Evolutionary conservation across 2,888 invertebrate genomes (phyloP).

Genomic region (Leptarthrus brevirostris): DNA sequence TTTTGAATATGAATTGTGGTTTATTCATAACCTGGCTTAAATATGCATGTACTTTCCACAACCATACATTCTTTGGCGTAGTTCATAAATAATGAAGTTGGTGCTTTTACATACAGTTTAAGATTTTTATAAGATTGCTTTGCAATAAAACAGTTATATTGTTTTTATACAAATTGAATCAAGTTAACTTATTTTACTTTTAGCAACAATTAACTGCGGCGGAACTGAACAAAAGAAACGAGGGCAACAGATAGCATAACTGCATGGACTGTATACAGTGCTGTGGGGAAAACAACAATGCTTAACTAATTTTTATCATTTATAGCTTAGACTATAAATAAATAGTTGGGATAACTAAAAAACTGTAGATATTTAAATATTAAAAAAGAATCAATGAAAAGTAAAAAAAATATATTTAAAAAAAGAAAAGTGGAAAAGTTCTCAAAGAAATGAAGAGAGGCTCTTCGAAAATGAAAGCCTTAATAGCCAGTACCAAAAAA

Average conservation of each 20-base stretch:
- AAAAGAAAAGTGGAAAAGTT: not conserved
- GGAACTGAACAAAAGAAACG: constrained; percentile 65
- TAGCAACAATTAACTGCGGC: constrained; percentile 65
- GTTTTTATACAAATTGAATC: not conserved
- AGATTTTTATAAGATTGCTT: too few relatives aligned
- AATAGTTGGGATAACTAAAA: constrained; percentile 22
- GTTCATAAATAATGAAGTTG: too few relatives aligned
- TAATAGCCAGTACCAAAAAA: not conserved
- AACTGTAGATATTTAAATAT: constrained; percentile 34
- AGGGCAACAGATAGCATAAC: constrained; percentile 76
- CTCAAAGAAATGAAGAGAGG: not conserved
- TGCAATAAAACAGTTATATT: too few relatives aligned
- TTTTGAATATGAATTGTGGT: too few relatives aligned
- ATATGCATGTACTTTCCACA: too few relatives aligned
- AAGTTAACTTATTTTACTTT: not conserved
- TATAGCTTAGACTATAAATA: constrained; percentile 20
- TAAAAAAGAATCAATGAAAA: not conserved
- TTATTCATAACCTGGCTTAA: too few relatives aligned
- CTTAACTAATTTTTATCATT: constrained; percentile 56
- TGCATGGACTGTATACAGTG: constrained; percentile 79
- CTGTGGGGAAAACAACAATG: constrained; percentile 71
- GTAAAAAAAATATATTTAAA: not conserved
- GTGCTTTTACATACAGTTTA: too few relatives aligned
- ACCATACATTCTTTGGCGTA: too few relatives aligned
- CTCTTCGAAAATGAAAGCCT: not conserved